Conservation (phyloP, 2,888 invertebrate genomes). For the Machimus atricapillus region DNA sequence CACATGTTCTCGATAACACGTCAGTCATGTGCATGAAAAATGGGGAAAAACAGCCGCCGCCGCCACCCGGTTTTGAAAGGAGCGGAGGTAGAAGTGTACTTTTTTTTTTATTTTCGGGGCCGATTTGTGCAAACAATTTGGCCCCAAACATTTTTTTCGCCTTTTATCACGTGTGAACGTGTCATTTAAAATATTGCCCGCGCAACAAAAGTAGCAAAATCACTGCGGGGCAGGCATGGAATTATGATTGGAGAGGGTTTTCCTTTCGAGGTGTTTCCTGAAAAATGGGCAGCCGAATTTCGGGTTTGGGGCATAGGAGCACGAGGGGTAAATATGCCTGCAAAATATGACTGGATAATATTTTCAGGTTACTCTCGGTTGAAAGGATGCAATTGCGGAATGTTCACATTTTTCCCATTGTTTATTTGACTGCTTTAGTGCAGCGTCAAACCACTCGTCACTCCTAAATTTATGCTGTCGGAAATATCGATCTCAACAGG, state of each 20-base stretch:
- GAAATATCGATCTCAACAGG: neutral
- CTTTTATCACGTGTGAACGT: slow-evolving; percentile 1
- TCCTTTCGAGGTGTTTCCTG: neutral
- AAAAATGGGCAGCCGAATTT: neutral
- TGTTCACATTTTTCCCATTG: neutral
- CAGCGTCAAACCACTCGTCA: neutral
- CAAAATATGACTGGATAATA: neutral
- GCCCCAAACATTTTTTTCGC: neutral
- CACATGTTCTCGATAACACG: slow-evolving; percentile 21
- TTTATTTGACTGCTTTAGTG: neutral
- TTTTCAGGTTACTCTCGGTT: neutral
- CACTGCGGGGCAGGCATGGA: neutral
- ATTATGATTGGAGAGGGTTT: neutral
- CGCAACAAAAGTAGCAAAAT: neutral
- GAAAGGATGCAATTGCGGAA: neutral
- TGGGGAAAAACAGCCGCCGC: neutral
- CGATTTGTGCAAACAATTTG: slow-evolving; percentile 7
- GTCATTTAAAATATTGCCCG: slow-evolving; percentile 7
- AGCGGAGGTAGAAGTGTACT: neutral
- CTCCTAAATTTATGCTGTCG: neutral
- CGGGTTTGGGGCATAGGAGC: neutral
- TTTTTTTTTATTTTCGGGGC: neutral
- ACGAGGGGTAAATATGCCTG: neutral
- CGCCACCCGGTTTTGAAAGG: neutral
- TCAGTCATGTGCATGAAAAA: slow-evolving; percentile 9